phyloP scores from a whole-genome alignment of 1,140 invertebrate genomes.

The Carposina sasakii region DNA sequence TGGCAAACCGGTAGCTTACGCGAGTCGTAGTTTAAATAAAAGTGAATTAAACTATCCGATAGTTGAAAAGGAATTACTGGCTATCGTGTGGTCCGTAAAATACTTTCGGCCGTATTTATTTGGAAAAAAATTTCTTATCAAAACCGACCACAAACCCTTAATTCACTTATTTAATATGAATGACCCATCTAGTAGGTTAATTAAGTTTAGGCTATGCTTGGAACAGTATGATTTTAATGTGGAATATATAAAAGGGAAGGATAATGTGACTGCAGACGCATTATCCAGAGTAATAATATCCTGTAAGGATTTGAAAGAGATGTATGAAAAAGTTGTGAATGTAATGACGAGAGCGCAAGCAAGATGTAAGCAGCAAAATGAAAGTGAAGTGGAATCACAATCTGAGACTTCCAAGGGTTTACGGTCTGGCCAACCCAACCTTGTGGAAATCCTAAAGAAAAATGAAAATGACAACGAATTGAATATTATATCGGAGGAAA shows the following conservation, averaged over 20 bases:
- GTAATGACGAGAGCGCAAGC: slow-evolving; percentile 2
- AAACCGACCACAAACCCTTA: slow-evolving; percentile 4
- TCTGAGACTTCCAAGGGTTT: not conserved
- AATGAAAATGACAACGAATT: no score
- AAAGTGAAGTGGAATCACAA: not conserved
- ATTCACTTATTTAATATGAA: not conserved
- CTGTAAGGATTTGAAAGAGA: not conserved
- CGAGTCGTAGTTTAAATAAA: slow-evolving; percentile 3
- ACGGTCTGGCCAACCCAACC: not conserved
- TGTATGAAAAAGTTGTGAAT: slow-evolving; percentile 5
- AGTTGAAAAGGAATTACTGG: slow-evolving; percentile 1
- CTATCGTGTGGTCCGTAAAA: slow-evolving; percentile 1
- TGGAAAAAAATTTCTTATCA: slow-evolving; percentile 1
- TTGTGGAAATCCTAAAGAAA: not conserved
- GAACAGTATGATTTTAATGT: not conserved
- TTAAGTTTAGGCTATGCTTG: not conserved
- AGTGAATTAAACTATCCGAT: slow-evolving; percentile 1
- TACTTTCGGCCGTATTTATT: slow-evolving; percentile 3
- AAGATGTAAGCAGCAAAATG: not conserved
- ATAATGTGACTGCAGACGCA: not conserved
- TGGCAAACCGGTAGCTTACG: slow-evolving; percentile 3
- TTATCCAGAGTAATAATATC: not conserved
- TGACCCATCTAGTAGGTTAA: not conserved
- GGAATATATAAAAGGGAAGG: not conserved
- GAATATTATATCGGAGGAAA: no score